These are phyloP conservation scores for Marcusenius ussheri DNA, from an alignment of 2,113 vertebrate species.

Conservation along the genomic window DNA sequence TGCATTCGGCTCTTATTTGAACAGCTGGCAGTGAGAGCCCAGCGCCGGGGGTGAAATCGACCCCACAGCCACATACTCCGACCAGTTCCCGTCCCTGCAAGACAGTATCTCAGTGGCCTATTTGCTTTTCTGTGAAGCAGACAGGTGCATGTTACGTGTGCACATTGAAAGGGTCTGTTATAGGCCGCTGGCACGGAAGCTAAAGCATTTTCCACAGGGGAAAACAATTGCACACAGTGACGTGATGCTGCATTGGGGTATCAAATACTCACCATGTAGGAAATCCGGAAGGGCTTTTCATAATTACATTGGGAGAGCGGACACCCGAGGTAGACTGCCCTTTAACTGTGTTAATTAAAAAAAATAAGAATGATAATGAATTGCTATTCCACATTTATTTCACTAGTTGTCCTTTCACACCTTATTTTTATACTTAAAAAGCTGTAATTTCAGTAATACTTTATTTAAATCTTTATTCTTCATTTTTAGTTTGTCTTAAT, in stretches of 20 bases:
- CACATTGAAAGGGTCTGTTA: background rate
- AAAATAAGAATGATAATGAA: background rate
- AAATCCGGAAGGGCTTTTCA: background rate
- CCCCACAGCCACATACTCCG: background rate
- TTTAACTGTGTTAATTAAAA: background rate
- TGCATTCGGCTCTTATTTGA: constrained; percentile 8
- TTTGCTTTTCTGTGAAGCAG: background rate
- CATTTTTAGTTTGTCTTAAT: background rate
- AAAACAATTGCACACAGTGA: background rate
- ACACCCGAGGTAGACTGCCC: background rate
- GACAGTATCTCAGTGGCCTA: background rate
- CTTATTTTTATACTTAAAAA: background rate
- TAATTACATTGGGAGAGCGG: background rate
- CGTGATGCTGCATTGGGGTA: background rate
- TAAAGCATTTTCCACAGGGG: background rate
- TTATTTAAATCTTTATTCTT: background rate
- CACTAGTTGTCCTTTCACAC: background rate
- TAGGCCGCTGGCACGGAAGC: background rate
- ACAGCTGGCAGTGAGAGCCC: background rate
- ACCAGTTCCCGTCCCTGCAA: constrained; percentile 16
- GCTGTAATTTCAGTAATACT: background rate
- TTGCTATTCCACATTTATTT: background rate
- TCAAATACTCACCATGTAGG: background rate
- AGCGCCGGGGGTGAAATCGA: background rate
- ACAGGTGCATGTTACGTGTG: background rate